A percentile compares a stretch with the other conserved stretches of the same genome.
Evolutionary conservation across 1,140 invertebrate species (phyloP).

Genomic region (Drosophila bocqueti): DNA sequence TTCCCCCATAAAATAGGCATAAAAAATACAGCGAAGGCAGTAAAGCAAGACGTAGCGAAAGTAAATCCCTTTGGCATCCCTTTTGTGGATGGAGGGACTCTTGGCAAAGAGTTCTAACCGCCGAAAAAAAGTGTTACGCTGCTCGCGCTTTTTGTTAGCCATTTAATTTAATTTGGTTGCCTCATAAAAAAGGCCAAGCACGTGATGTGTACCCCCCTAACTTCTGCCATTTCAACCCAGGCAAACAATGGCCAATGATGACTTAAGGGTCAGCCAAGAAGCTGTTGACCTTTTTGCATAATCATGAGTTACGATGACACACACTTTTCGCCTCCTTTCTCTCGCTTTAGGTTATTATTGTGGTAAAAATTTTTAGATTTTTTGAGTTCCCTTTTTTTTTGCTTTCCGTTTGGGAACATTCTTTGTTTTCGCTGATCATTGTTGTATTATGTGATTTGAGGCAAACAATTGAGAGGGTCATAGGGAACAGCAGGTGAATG

Average conservation of each 20-base stretch:
- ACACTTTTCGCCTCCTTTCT: constrained; percentile 38
- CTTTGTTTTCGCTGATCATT: constrained; percentile 50
- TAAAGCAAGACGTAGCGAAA: constrained; percentile 24
- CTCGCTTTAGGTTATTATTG: constrained; percentile 29
- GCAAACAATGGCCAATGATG: constrained; percentile 27
- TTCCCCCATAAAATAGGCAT: constrained; percentile 64
- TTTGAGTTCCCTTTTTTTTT: neutral
- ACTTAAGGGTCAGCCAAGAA: constrained; percentile 43
- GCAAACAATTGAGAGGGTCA: neutral
- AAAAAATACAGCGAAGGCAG: constrained; percentile 29
- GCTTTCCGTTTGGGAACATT: constrained; percentile 14
- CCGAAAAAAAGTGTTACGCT: constrained; percentile 24
- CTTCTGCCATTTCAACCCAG: neutral
- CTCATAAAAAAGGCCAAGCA: constrained; percentile 64
- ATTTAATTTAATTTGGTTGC: constrained; percentile 77
- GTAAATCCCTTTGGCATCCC: constrained; percentile 64
- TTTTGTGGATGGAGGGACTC: constrained; percentile 29
- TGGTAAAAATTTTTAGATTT: neutral
- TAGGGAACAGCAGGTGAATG: constrained; percentile 25
- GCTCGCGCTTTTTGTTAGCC: constrained; percentile 46
- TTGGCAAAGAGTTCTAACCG: no score
- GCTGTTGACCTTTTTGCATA: constrained; percentile 81
- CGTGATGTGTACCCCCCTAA: constrained; percentile 21
- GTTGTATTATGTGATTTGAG: constrained; percentile 40
- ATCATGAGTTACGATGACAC: constrained; percentile 80